Evolutionary conservation across 2,888 invertebrate species (phyloP).

Genomic region (Coenonympha arcania): DNA sequence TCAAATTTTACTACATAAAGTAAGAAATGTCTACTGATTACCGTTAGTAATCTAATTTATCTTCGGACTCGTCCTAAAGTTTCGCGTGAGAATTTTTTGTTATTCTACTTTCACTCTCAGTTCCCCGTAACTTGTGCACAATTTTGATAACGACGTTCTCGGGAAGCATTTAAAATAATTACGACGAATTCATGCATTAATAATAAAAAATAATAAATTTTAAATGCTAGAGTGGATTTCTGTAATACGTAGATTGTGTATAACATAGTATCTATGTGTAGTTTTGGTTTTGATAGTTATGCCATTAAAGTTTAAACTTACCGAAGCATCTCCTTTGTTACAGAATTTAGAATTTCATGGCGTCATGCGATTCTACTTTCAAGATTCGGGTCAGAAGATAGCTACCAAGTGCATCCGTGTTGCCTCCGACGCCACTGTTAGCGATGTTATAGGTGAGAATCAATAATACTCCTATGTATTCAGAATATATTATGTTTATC

Average conservation of each 20-base stretch:
- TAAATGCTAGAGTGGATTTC: too few relatives aligned
- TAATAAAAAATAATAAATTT: too few relatives aligned
- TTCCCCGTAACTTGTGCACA: conserved; percentile 1
- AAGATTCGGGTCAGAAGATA: conserved; percentile 98
- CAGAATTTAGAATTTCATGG: conserved; percentile 99
- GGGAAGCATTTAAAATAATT: background rate
- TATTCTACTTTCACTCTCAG: conserved; percentile 3
- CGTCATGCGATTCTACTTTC: conserved; percentile 99
- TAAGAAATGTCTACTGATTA: too few relatives aligned
- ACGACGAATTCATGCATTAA: background rate
- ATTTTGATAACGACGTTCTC: background rate
- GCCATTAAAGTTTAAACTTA: background rate
- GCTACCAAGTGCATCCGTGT: conserved; percentile 99
- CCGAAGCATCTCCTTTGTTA: conserved; percentile 35
- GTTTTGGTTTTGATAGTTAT: background rate
- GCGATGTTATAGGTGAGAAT: conserved; percentile 88
- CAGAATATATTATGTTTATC: too few relatives aligned
- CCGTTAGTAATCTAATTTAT: too few relatives aligned
- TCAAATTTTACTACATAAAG: too few relatives aligned
- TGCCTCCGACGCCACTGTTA: conserved; percentile 95
- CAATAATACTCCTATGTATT: too few relatives aligned
- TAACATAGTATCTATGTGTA: too few relatives aligned
- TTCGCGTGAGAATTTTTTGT: conserved; percentile 6
- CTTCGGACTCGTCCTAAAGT: too few relatives aligned
- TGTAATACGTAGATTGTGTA: too few relatives aligned